A percentile compares a stretch with the other conserved stretches of the same genome.
These are phyloP conservation scores for Euzetes globulus DNA, from an alignment of 2,888 invertebrate genomes.

Conservation along the genomic window DNA sequence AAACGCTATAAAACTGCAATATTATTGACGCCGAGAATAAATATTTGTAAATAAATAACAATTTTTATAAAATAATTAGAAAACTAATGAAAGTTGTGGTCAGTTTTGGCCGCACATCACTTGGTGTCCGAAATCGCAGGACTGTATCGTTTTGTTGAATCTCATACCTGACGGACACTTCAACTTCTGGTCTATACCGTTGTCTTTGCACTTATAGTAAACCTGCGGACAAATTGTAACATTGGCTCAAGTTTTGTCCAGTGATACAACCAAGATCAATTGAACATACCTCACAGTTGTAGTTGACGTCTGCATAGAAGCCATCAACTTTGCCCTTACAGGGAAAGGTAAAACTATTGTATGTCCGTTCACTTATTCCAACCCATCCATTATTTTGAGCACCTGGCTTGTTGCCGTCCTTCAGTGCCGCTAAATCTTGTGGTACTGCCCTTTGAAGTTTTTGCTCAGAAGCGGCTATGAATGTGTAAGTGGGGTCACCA, in stretches of 20 bases:
- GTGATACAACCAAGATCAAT: too few species aligned
- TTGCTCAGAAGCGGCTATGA: slow-evolving; percentile 5
- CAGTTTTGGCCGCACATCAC: neutral
- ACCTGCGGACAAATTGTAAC: neutral
- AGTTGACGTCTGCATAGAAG: neutral
- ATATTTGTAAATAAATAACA: neutral
- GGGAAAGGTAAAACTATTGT: slow-evolving; percentile 7
- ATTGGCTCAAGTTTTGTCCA: too few species aligned
- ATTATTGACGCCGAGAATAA: neutral
- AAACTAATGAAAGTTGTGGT: neutral
- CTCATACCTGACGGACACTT: slow-evolving; percentile 1
- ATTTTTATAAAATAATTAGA: neutral
- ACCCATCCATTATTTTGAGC: neutral
- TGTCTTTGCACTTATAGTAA: neutral
- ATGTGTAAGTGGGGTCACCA: neutral
- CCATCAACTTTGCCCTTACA: slow-evolving; percentile 7
- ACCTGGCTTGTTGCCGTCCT: neutral
- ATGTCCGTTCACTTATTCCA: neutral
- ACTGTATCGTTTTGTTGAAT: neutral
- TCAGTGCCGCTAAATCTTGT: neutral
- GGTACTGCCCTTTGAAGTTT: neutral
- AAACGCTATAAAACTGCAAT: too few species aligned
- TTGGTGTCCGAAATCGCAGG: slow-evolving; percentile 10
- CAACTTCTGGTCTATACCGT: neutral
- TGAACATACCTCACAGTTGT: slow-evolving; percentile 16